A percentile compares a stretch with the other conserved stretches of the same genome.
phyloP scores from a whole-genome alignment of 1,140 invertebrate genomes.

The Drosophila asahinai region DNA sequence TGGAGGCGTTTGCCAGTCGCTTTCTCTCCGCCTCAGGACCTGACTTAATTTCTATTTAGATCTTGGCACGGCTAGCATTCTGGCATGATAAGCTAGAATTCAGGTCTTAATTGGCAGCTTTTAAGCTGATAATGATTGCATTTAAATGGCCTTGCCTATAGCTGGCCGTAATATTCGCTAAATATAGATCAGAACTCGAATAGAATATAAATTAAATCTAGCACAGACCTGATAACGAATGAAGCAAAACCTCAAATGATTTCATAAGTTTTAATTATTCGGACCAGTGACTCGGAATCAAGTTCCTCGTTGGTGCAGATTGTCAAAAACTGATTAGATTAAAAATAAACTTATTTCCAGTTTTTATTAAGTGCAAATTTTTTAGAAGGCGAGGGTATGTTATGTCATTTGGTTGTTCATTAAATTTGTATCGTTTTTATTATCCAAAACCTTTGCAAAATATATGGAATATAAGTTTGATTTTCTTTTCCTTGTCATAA shows the following conservation, averaged over 20 bases:
- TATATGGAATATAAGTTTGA: neutral
- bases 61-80: neutral
- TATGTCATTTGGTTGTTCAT: neutral
- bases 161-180: no score
- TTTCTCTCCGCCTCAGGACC: slow-evolving; percentile 28
- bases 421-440: neutral
- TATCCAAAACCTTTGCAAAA: neutral
- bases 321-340: slow-evolving; percentile 1
- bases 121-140: neutral
- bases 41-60: slow-evolving; percentile 19
- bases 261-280: slow-evolving; percentile 20
- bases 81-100: neutral
- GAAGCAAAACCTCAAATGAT: neutral
- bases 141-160: neutral
- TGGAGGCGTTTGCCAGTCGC: slow-evolving; percentile 39
- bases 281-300: neutral
- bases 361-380: slow-evolving; percentile 6
- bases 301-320: slow-evolving; percentile 6
- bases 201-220: neutral
- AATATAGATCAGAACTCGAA: neutral
- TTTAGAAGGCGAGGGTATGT: neutral
- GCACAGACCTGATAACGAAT: slow-evolving; percentile 4
- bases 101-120: neutral
- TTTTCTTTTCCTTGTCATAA: neutral
- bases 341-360: neutral